Evolutionary conservation across 2,888 invertebrate genomes (phyloP).

Genomic region (Caenorhabditis sinica): DNA sequence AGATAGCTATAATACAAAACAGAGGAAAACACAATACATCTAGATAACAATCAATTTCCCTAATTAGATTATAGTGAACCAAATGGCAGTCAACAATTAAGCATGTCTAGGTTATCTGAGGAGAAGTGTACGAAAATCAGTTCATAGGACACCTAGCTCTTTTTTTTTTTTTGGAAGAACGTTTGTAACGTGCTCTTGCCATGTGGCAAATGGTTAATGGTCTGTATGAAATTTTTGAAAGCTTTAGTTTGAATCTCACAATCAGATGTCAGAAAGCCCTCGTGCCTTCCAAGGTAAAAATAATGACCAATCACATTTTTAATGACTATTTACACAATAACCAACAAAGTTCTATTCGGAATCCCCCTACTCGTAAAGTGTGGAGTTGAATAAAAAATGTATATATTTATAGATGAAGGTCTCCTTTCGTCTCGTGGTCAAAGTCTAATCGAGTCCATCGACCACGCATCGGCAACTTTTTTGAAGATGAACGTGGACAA

Average conservation of each 20-base stretch:
- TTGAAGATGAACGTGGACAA: conserved; percentile 67
- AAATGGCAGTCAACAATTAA: too few relatives aligned
- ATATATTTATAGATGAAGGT: conserved; percentile 46
- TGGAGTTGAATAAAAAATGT: conserved; percentile 7
- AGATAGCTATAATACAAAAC: too few relatives aligned
- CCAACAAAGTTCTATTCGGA: neutral
- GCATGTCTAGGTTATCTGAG: too few relatives aligned
- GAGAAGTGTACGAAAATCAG: too few relatives aligned
- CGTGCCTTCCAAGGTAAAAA: neutral
- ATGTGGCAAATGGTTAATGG: neutral
- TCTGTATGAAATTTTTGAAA: neutral
- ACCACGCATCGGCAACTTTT: conserved; percentile 65
- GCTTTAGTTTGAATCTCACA: neutral
- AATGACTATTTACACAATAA: neutral
- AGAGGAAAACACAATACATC: too few relatives aligned
- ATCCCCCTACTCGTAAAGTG: neutral
- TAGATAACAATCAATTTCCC: too few relatives aligned
- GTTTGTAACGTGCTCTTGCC: neutral
- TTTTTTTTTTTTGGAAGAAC: neutral
- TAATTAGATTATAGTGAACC: too few relatives aligned
- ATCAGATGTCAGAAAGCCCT: neutral
- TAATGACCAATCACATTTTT: neutral
- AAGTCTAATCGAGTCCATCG: conserved; percentile 54
- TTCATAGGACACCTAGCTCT: too few relatives aligned
- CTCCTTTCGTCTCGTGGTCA: conserved; percentile 59